These are phyloP conservation scores for Phrynocephalus forsythii DNA, from an alignment of 2,797 vertebrate genomes.

Conservation along the genomic window DNA sequence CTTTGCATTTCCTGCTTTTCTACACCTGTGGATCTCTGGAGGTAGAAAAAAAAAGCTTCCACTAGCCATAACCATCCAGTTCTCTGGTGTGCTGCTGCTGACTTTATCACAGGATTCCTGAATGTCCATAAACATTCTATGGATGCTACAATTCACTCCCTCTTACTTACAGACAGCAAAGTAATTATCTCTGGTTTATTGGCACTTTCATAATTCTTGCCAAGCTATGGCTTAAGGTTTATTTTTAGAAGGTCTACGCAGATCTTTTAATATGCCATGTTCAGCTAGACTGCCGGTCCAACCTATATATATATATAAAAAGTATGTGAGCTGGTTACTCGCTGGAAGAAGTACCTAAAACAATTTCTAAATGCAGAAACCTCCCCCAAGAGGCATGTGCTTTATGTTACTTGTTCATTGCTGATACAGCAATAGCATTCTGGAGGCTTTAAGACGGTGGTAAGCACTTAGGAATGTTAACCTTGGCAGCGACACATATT, in stretches of 20 bases:
- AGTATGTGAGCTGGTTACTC: neutral
- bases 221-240: neutral
- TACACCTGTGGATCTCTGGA: neutral
- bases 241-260: neutral
- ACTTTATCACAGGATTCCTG: neutral
- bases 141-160: neutral
- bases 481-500: slow-evolving; percentile 21
- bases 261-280: neutral
- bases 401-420: neutral
- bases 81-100: neutral
- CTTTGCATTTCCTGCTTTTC: neutral
- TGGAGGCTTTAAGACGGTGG: slow-evolving; percentile 37
- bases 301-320: neutral
- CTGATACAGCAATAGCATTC: slow-evolving; percentile 27
- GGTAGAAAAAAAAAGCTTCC: neutral
- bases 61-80: neutral
- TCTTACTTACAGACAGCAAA: neutral
- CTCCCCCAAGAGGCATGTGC: neutral
- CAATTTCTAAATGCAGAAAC: slow-evolving; percentile 2
- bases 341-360: neutral
- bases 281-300: neutral
- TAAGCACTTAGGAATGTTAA: slow-evolving; percentile 30
- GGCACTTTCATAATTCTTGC: neutral
- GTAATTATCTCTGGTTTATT: neutral
- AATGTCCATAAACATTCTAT: neutral